Evolutionary conservation across 2,888 invertebrate species (phyloP).

Genomic region (Eledona agricola): DNA sequence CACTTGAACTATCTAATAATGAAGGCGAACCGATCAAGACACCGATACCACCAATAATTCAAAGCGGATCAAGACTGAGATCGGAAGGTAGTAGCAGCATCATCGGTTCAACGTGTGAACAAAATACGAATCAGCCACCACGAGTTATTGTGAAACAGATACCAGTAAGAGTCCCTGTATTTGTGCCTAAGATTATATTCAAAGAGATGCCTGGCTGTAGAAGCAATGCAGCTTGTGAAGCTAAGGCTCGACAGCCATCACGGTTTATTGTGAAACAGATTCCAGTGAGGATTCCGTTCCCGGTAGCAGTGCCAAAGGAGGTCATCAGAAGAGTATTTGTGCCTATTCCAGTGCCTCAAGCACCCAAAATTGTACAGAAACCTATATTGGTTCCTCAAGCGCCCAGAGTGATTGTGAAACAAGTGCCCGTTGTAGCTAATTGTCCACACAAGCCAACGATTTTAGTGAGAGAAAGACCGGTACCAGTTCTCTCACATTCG

Average conservation of each 20-base stretch:
- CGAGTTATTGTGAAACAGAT: constrained; percentile 9
- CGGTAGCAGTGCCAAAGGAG: constrained; percentile 4
- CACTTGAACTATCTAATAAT: too few species aligned
- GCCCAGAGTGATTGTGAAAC: constrained; percentile 6
- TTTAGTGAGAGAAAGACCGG: too few species aligned
- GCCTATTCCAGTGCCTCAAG: constrained; percentile 7
- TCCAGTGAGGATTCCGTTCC: too few species aligned
- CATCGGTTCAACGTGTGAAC: too few species aligned
- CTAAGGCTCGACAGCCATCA: too few species aligned
- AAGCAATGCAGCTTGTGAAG: not conserved
- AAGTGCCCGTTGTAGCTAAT: constrained; percentile 21
- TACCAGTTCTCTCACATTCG: too few species aligned
- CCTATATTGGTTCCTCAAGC: constrained; percentile 6
- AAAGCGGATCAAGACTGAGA: too few species aligned
- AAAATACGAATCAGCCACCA: too few species aligned
- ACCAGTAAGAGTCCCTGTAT: constrained; percentile 2
- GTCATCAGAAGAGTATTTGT: constrained; percentile 2
- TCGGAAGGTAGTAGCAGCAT: too few species aligned
- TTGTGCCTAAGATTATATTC: constrained; percentile 1
- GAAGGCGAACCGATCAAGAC: too few species aligned
- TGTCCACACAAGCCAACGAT: too few species aligned
- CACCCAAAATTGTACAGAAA: constrained; percentile 16
- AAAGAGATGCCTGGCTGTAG: constrained; percentile 1
- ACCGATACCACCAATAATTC: too few species aligned
- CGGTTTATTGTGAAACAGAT: constrained; percentile 3